Evolutionary conservation across 1,140 invertebrate genomes (phyloP).

Genomic region (Marisa cornuarietis): DNA sequence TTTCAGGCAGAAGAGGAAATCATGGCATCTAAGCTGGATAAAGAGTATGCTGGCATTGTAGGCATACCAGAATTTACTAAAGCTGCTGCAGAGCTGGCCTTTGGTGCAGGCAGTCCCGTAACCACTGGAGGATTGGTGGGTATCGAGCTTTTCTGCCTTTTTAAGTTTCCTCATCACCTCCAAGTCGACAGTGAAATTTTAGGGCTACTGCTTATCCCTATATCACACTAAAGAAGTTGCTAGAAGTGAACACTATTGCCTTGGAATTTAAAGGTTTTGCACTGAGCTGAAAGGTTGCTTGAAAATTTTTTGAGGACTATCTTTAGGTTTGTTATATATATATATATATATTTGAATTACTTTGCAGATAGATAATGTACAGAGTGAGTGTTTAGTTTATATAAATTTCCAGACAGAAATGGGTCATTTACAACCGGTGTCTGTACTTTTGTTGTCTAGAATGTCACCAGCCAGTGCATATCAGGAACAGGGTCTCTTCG

Average conservation of each 20-base stretch:
- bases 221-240: too few relatives aligned
- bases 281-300: neutral
- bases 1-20: constrained; percentile 83
- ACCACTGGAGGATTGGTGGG: constrained; percentile 81
- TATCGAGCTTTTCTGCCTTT: constrained; percentile 11
- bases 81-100: constrained; percentile 84
- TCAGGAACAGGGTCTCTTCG: constrained; percentile 97
- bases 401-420: too few relatives aligned
- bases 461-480: constrained; percentile 85
- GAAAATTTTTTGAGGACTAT: neutral
- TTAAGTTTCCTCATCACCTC: too few relatives aligned
- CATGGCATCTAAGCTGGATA: constrained; percentile 80
- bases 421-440: neutral
- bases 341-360: neutral
- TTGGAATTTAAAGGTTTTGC: too few relatives aligned
- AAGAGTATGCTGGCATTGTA: constrained; percentile 95
- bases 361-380: neutral
- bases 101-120: constrained; percentile 83
- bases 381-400: too few relatives aligned
- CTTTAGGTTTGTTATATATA: neutral
- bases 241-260: too few relatives aligned
- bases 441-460: constrained; percentile 68
- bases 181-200: too few relatives aligned
- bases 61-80: constrained; percentile 74
- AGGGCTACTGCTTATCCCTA: too few relatives aligned